Base-by-base conservation (phyloP, 2,113 vertebrate species). In the Recurvirostra avosetta region DNA sequence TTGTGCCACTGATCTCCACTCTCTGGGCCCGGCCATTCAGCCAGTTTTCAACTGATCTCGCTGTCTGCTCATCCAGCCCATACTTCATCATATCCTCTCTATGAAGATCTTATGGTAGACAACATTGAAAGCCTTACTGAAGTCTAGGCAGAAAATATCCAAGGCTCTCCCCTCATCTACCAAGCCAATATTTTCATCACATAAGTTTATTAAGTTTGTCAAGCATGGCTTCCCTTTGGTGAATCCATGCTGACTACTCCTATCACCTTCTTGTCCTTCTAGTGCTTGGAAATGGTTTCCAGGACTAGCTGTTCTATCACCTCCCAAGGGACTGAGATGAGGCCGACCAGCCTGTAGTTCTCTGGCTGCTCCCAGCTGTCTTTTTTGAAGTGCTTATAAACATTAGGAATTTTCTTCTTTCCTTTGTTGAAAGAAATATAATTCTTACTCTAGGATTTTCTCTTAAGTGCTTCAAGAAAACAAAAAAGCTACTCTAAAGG, bases 41-140 rank as follows among this genome's bases (percentile, higher is more conserved):
- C 5, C 26, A 43, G 29, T 38, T 75, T 71, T 76, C 56, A 55
- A 12, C 1, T 0, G 0, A 55, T 6, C 8, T 67, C 1, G 0
- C 26, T 18, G 14, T 27, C 58, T 79, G 30, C 40, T 63, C 36
- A 40, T 59, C 13, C 23, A 88, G 53, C 23, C 15, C 30, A 40
- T 15, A 47, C 7, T 40, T 43, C 53, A 41, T 26, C 50, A 38
- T 16, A 19, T 34, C 34, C 22, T 41, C 47, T 56, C 36, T 11
- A 30, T 3, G 4, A 58, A 78, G 18, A 40, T 50, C 25, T 61
- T 40, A 15, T 1, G 19, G 20, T 8, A 55, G 29, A 74, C 36
- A 79, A 45, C 52, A 53, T 1, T 38, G 36, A 87, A 90, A 72
- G 36, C 29, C 52, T 71, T 66, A 34, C 17, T 67, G 14, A 80